phyloP scores from a whole-genome alignment of 2,888 invertebrate species.

The Athripsodes cinereus region DNA sequence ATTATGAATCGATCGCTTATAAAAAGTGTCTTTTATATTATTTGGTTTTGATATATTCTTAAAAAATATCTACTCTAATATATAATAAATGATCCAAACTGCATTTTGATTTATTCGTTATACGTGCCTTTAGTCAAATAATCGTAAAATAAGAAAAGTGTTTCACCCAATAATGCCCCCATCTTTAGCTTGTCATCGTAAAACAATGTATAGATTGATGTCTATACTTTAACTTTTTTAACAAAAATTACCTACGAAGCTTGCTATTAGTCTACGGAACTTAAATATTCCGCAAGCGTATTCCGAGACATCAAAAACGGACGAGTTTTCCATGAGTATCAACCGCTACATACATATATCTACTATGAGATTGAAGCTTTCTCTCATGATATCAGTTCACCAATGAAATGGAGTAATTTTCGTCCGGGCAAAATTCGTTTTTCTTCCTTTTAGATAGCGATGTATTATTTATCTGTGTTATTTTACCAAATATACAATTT shows the following conservation, averaged over 20 bases:
- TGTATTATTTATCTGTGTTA: no score
- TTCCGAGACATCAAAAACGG: slow-evolving; percentile 9
- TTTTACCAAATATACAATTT: no score
- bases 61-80: no score
- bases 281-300: slow-evolving; percentile 16
- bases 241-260: not conserved
- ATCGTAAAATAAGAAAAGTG: slow-evolving; percentile 4
- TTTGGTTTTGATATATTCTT: no score
- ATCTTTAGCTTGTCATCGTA: slow-evolving; percentile 6
- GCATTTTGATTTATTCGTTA: no score
- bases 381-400: not conserved
- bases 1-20: no score
- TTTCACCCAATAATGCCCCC: not conserved
- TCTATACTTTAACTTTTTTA: slow-evolving; percentile 7
- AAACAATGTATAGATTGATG: slow-evolving; percentile 19
- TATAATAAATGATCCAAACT: no score
- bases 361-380: not conserved
- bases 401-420: not conserved
- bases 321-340: slow-evolving; percentile 6
- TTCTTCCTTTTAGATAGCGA: not conserved
- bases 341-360: not conserved
- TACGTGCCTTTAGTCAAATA: no score
- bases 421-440: not conserved
- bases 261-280: not conserved
- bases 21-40: no score